A percentile compares a stretch with the other conserved stretches of the same genome.
These are phyloP conservation scores for Axinella damicornis DNA, from an alignment of 37 sponge, comb jelly and placozoan genomes.

Conservation along the genomic window DNA sequence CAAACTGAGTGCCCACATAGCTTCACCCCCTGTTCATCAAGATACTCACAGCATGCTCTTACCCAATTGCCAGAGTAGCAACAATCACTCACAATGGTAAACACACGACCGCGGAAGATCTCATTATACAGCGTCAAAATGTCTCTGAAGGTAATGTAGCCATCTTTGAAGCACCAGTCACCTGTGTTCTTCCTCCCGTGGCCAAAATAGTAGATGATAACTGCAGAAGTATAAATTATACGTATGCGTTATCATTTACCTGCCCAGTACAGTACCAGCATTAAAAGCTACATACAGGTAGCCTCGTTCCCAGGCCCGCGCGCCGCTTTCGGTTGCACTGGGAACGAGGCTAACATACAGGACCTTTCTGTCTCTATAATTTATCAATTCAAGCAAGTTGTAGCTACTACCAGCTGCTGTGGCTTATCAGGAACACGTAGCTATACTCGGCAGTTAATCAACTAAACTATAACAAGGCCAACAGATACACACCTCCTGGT, in stretches of 20 bases:
- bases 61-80: conserved; percentile 70
- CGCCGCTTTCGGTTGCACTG: no score
- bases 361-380: no score
- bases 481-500: background rate
- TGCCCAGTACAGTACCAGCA: no score
- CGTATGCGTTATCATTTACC: no score
- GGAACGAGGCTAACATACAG: no score
- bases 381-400: no score
- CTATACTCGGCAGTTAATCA: no score
- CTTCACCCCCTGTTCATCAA: conserved; percentile 57
- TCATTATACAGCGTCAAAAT: conserved; percentile 57
- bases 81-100: conserved; percentile 70
- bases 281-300: no score
- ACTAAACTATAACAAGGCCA: no score
- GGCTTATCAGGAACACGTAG: no score
- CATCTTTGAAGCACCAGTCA: conserved; percentile 87
- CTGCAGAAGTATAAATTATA: conserved; percentile 18
- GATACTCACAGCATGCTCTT: background rate
- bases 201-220: conserved; percentile 71
- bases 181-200: conserved; percentile 73
- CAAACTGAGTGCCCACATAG: conserved; percentile 77
- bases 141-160: conserved; percentile 67
- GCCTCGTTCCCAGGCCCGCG: no score
- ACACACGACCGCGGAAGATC: conserved; percentile 38
- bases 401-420: no score